These are phyloP conservation scores for Epinotia demarniana DNA, from an alignment of 2,888 invertebrate genomes.

Conservation along the genomic window DNA sequence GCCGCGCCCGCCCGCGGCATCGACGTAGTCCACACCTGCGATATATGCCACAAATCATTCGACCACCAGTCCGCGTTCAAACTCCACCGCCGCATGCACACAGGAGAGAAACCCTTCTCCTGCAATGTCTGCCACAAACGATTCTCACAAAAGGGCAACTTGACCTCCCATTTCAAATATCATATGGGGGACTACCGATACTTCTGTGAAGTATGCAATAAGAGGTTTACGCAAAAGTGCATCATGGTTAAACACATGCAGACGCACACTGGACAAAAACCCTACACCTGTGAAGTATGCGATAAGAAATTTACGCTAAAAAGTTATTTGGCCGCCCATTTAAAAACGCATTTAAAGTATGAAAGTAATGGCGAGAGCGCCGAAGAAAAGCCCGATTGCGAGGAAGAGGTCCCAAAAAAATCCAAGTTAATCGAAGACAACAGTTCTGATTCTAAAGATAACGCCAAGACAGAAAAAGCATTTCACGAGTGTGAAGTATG, in stretches of 20 bases:
- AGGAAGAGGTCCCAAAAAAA: background rate
- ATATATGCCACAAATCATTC: slow-evolving; percentile 12
- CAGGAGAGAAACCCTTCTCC: slow-evolving; percentile 14
- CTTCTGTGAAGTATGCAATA: slow-evolving; percentile 12
- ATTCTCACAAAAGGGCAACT: slow-evolving; percentile 15
- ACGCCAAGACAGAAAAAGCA: background rate
- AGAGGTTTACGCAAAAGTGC: slow-evolving; percentile 9
- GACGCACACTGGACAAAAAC: slow-evolving; percentile 15
- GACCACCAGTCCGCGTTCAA: slow-evolving; percentile 6
- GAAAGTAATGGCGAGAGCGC: background rate
- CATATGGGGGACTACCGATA: slow-evolving; percentile 10
- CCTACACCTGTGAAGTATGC: slow-evolving; percentile 13
- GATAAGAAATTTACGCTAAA: slow-evolving; percentile 6
- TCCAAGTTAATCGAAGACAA: background rate
- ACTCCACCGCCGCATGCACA: slow-evolving; percentile 21
- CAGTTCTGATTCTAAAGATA: background rate
- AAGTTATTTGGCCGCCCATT: slow-evolving; percentile 13
- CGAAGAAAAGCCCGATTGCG: background rate
- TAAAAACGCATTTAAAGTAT: slow-evolving; percentile 13
- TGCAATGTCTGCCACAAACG: slow-evolving; percentile 15
- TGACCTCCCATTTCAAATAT: slow-evolving; percentile 7
- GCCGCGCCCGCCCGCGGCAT: background rate
- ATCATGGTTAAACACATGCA: slow-evolving; percentile 15
- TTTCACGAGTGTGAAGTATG: slow-evolving; percentile 7
- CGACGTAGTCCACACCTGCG: slow-evolving; percentile 5